These are phyloP conservation scores for Corella eumyota DNA, from an alignment of 23 tunicate genomes.

Conservation along the genomic window DNA sequence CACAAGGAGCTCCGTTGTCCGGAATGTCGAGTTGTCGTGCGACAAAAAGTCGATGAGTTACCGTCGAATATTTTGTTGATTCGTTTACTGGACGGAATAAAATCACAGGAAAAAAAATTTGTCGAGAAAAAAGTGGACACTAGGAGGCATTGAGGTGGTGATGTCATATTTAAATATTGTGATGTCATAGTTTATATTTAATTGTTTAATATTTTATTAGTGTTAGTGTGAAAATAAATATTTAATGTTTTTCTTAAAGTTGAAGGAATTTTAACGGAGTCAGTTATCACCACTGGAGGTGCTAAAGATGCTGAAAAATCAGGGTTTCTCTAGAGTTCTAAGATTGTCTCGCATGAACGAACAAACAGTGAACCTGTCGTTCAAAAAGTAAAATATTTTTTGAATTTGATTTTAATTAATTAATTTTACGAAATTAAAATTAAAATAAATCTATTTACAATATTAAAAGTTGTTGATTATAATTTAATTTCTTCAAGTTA, in stretches of 20 bases:
- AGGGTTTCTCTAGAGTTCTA: background rate
- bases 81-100: slow-evolving; percentile 62
- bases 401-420: no score
- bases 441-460: no score
- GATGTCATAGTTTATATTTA: no score
- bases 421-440: no score
- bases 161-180: no score
- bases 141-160: slow-evolving; percentile 46
- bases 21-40: slow-evolving; percentile 55
- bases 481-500: no score
- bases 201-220: no score
- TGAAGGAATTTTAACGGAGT: slow-evolving; percentile 42
- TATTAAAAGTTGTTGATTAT: no score
- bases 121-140: background rate
- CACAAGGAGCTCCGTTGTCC: slow-evolving; percentile 73
- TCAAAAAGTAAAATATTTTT: no score
- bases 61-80: slow-evolving; percentile 69
- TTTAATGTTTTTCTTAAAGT: no score
- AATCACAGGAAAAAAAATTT: slow-evolving; percentile 12
- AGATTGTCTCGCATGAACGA: slow-evolving; percentile 15
- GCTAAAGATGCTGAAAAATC: slow-evolving; percentile 29
- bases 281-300: slow-evolving; percentile 37
- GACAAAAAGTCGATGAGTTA: slow-evolving; percentile 40
- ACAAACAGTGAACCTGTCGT: slow-evolving; percentile 22
- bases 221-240: no score